Conservation (phyloP, 1,140 invertebrate genomes). For the Zaprionus vittiger region DNA sequence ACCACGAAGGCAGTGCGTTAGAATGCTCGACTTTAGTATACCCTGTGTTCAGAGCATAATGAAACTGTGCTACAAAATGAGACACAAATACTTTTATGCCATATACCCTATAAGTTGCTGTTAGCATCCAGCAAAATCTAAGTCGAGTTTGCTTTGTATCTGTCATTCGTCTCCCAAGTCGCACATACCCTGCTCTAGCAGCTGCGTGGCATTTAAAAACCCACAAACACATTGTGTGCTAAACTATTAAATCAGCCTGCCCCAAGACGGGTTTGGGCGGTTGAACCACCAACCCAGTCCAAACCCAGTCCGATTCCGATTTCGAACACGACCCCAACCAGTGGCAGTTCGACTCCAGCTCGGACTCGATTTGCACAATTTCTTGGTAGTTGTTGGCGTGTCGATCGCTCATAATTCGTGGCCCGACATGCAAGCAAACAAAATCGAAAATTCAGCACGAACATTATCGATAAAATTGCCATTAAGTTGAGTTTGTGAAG, state of each 20-base stretch:
- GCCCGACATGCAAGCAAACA: conserved; percentile 78
- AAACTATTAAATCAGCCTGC: conserved; percentile 74
- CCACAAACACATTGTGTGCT: conserved; percentile 80
- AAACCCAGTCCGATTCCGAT: neutral
- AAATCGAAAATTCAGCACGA: conserved; percentile 83
- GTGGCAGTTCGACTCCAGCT: neutral
- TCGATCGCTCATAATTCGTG: conserved; percentile 80
- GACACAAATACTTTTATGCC: too few species aligned
- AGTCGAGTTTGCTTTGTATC: too few species aligned
- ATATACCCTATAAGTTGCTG: too few species aligned
- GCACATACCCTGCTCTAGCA: neutral
- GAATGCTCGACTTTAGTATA: neutral
- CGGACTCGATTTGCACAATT: conserved; percentile 64
- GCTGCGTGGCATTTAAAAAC: conserved; percentile 47
- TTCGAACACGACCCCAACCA: conserved; percentile 3
- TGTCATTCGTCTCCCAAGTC: neutral
- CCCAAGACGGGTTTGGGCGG: neutral
- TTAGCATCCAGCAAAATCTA: too few species aligned
- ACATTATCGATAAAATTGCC: conserved; percentile 84
- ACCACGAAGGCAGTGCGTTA: neutral
- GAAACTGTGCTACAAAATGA: too few species aligned
- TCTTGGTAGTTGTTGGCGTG: conserved; percentile 72
- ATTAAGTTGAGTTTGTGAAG: conserved; percentile 68
- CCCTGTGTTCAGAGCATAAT: neutral
- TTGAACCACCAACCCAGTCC: conserved; percentile 10